Evolutionary conservation across 2,113 vertebrate genomes (phyloP).

Genomic region (Phoxinus phoxinus): DNA sequence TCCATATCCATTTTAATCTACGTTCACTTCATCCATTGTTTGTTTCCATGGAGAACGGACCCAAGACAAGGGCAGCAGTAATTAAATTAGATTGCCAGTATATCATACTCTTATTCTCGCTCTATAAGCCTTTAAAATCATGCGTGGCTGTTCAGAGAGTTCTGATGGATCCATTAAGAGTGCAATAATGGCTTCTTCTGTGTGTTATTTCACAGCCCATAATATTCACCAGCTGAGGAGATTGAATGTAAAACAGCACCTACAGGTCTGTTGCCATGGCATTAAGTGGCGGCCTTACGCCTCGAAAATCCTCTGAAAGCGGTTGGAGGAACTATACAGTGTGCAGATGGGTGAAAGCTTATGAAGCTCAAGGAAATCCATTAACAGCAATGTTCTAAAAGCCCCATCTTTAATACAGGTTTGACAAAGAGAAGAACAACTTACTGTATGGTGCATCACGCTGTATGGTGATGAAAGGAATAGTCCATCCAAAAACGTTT

Average conservation of each 20-base stretch:
- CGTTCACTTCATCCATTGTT: not conserved
- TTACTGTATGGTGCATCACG: not conserved
- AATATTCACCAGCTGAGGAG: conserved; percentile 26
- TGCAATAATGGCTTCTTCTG: conserved; percentile 6
- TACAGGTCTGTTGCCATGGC: conserved; percentile 37
- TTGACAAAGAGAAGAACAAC: not conserved
- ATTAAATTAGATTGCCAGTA: conserved; percentile 10
- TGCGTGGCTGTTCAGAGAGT: not conserved
- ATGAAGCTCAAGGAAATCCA: not conserved
- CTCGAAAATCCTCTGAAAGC: conserved; percentile 5
- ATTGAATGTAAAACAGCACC: conserved; percentile 33
- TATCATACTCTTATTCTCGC: not conserved
- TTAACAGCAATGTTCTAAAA: not conserved
- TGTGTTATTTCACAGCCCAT: conserved; percentile 18
- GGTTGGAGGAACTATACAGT: not conserved
- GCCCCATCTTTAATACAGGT: not conserved
- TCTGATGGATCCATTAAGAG: conserved; percentile 35
- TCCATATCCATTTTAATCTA: conserved; percentile 15
- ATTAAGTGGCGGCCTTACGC: conserved; percentile 26
- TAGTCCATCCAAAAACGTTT: not conserved
- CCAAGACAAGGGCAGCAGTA: conserved; percentile 9
- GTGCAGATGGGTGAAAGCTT: not conserved
- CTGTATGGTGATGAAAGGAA: not conserved
- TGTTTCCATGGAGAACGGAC: conserved; percentile 22
- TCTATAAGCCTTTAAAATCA: conserved; percentile 21